Percentiles rank a stretch among this genome's conserved stretches.
Evolutionary conservation across 2,797 vertebrate species (phyloP).

Genomic region (Diceros bicornis): DNA sequence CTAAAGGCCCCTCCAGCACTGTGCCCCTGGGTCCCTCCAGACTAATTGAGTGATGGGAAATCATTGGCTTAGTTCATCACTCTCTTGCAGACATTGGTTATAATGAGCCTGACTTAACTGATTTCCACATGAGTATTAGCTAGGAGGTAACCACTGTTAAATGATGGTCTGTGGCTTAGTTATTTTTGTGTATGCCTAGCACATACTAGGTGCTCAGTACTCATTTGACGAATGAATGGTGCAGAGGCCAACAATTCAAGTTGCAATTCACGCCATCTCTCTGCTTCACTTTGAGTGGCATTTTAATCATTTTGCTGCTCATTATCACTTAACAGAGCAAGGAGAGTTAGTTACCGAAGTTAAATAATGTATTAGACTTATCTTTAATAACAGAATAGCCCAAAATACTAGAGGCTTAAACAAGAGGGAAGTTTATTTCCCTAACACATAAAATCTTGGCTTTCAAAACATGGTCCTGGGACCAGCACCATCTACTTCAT

Average conservation of each 20-base stretch:
- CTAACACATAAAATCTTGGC: neutral
- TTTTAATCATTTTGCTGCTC: neutral
- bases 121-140: neutral
- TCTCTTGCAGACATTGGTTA: neutral
- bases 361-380: neutral
- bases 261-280: neutral
- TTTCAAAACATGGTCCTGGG: neutral
- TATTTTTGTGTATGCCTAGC: neutral
- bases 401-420: neutral
- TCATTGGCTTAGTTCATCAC: neutral
- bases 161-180: neutral
- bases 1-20: neutral
- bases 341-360: neutral
- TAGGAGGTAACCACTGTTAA: neutral
- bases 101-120: neutral
- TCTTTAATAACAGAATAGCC: neutral
- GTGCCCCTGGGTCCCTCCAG: neutral
- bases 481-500: neutral
- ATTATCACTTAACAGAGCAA: neutral
- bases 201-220: neutral
- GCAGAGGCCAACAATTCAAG: neutral
- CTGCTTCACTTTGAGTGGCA: neutral
- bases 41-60: neutral
- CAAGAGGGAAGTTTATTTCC: neutral
- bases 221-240: neutral